These are phyloP conservation scores for Corynorhinus townsendii DNA, from an alignment of 2,113 vertebrate species.

Conservation along the genomic window DNA sequence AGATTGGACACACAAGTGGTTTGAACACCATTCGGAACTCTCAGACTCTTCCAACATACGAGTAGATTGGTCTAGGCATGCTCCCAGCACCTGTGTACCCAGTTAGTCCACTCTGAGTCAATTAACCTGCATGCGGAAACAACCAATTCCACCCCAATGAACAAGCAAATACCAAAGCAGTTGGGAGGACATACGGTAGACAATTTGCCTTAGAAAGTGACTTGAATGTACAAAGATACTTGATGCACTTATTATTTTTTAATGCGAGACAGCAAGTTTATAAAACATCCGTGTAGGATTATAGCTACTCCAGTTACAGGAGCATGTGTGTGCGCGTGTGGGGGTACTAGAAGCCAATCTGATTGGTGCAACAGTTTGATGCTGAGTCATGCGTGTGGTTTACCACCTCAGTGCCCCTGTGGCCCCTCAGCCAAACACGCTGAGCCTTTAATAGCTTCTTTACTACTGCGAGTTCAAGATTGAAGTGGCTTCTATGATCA, in stretches of 20 bases:
- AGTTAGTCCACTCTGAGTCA: slow-evolving; percentile 74
- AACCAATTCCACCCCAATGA: slow-evolving; percentile 78
- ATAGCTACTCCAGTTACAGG: slow-evolving; percentile 78
- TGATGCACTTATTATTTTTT: slow-evolving; percentile 90
- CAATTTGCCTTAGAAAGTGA: slow-evolving; percentile 93
- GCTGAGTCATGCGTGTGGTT: slow-evolving; percentile 63
- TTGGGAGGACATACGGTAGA: slow-evolving; percentile 82
- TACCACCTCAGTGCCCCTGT: slow-evolving; percentile 50
- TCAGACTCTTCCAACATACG: slow-evolving; percentile 68
- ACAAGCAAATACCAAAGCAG: slow-evolving; percentile 90
- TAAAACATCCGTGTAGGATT: slow-evolving; percentile 82
- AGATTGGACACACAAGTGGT: slow-evolving; percentile 68
- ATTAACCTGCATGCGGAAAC: slow-evolving; percentile 80
- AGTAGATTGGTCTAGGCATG: slow-evolving; percentile 80
- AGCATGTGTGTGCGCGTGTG: slow-evolving; percentile 71
- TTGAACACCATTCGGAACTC: slow-evolving; percentile 73
- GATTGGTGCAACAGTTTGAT: slow-evolving; percentile 77
- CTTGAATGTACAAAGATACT: slow-evolving; percentile 95
- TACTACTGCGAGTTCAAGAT: slow-evolving; percentile 71
- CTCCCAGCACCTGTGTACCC: slow-evolving; percentile 76
- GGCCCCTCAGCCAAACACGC: slow-evolving; percentile 69
- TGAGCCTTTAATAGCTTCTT: slow-evolving; percentile 64
- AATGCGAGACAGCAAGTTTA: slow-evolving; percentile 82
- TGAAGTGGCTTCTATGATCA: slow-evolving; percentile 75
- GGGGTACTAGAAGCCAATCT: slow-evolving; percentile 68